Conservation (phyloP, 2,113 vertebrate genomes). For the Leiothrix lutea region DNA sequence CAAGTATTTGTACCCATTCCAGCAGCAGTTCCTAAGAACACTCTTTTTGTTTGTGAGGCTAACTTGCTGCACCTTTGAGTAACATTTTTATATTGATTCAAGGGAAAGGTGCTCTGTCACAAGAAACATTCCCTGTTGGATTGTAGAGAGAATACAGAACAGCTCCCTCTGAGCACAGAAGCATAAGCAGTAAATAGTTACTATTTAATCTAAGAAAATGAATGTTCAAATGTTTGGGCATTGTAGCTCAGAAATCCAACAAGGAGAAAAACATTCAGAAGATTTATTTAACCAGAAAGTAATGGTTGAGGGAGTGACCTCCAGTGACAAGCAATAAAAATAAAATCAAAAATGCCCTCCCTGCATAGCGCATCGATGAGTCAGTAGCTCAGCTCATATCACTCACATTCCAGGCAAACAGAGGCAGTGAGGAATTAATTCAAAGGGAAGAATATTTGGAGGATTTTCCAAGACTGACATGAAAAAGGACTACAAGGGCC, state of each 20-base stretch:
- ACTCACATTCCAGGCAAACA: not conserved
- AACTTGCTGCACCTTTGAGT: not conserved
- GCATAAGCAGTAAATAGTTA: not conserved
- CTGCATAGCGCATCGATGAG: not conserved
- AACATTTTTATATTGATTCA: not conserved
- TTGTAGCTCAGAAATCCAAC: not conserved
- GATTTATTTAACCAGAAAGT: not conserved
- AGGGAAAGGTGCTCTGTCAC: not conserved
- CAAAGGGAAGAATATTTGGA: not conserved
- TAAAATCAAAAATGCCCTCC: not conserved
- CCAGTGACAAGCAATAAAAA: not conserved
- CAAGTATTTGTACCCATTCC: not conserved
- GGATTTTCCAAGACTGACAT: not conserved
- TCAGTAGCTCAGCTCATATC: not conserved
- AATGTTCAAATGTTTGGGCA: not conserved
- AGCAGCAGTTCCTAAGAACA: not conserved
- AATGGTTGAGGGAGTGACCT: not conserved
- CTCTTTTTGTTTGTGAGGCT: not conserved
- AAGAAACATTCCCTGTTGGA: not conserved
- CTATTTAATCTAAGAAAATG: not conserved
- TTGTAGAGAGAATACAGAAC: not conserved
- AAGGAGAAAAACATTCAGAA: not conserved
- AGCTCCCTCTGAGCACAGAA: not conserved
- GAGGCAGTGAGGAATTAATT: not conserved
- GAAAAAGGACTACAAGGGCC: not conserved